Evolutionary conservation across 2,797 vertebrate species (phyloP), one percentile per base, ranked within the genome.

Genomic region (Lepidocolaptes lacrymiger): DNA sequence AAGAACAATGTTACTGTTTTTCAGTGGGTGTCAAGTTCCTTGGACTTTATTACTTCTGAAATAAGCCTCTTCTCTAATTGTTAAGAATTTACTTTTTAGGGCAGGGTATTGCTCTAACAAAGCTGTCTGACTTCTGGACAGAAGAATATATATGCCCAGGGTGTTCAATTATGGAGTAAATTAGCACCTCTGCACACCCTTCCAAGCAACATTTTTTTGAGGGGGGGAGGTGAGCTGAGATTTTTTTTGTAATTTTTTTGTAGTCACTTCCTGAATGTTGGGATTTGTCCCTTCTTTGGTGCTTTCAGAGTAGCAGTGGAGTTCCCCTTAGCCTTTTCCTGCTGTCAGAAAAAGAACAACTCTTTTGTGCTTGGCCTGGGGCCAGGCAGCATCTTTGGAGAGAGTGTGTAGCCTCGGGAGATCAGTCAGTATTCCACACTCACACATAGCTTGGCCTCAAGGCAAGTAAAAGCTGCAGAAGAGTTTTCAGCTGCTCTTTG

Each of bases 101-200:
- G 2, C 6, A 19, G 36, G 12, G 2, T 49, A 8, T 16, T 14
- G 14, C 21, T 30, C 26, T 72, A 41, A 44, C 21, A 86, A 64
- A 26, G 12, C 27, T 52, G 8, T 27, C 12, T 52, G 28, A 24
- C 10, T 67, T 84, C 9, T 56, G 13, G 8, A 32, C 6, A 36
- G 26, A 14, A 27, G 8, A 23, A 3, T 52, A 6, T 8, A 1
- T 32, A 7, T 46, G 5, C 18, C 13, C 18, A 62, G 12, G 12
- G 9, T 55, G 28, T 52, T 85, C 48, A 75, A 75, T 23, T 9
- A 46, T 37, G 59, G 10, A 44, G 7, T 24, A 62, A 88, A 69
- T 37, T 26, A 0, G 0, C 1, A 27, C 34, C 19, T 75, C 58
- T 76, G 26, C 17, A 30, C 2, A 6, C 9, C 7, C 3, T 51